Percentiles rank a stretch among this genome's conserved stretches.
phyloP scores from a whole-genome alignment of 1,140 invertebrate genomes.

The Drosophila sucinea region DNA sequence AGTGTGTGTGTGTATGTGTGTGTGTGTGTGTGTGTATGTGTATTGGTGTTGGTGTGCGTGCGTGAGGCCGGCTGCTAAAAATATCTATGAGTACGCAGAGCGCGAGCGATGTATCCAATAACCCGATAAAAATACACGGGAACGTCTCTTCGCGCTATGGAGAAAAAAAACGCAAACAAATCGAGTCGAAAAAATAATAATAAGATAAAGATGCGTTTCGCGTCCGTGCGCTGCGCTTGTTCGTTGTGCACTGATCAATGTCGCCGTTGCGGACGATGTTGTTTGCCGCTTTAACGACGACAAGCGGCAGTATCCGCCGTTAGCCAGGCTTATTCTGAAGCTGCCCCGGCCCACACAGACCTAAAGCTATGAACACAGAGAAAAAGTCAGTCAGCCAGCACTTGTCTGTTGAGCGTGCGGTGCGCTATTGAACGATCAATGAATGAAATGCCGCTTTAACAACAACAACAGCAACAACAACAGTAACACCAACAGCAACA shows the following conservation, averaged over 20 bases:
- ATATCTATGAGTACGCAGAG: constrained; percentile 75
- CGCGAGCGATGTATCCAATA: constrained; percentile 62
- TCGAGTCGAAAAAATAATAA: background rate
- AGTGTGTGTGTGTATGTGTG: background rate
- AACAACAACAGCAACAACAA: background rate
- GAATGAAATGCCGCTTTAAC: constrained; percentile 78
- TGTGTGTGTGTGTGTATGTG: constrained; percentile 9
- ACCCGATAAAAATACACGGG: constrained; percentile 69
- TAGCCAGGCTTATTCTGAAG: constrained; percentile 62
- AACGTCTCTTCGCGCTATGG: constrained; percentile 30
- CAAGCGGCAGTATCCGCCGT: constrained; percentile 37
- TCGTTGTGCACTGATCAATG: constrained; percentile 66
- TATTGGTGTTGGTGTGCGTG: constrained; percentile 28
- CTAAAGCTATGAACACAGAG: background rate
- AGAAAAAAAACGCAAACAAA: constrained; percentile 43
- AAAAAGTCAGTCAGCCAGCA: background rate
- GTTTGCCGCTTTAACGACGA: constrained; percentile 58
- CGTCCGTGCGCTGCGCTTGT: constrained; percentile 75
- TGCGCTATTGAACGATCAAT: constrained; percentile 78
- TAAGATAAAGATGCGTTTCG: constrained; percentile 40
- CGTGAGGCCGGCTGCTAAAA: constrained; percentile 77
- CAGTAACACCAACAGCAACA: constrained; percentile 23
- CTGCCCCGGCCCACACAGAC: constrained; percentile 62
- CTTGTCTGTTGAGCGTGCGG: constrained; percentile 69
- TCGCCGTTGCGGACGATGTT: constrained; percentile 53